A percentile compares a stretch with the other conserved stretches of the same genome.
Evolutionary conservation across 2,113 vertebrate species (phyloP).

Genomic region (Sprattus sprattus): DNA sequence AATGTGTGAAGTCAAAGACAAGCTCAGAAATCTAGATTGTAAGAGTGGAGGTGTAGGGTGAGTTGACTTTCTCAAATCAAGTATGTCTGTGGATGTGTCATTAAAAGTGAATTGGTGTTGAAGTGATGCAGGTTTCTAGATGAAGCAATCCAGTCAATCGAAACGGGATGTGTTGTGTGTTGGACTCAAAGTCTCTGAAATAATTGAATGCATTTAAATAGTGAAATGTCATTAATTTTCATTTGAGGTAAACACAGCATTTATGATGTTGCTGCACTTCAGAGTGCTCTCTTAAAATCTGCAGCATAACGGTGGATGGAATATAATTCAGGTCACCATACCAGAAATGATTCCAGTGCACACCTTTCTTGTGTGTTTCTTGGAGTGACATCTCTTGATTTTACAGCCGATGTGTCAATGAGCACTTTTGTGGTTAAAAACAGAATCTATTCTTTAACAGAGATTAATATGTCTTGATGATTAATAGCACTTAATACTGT

Average conservation of each 20-base stretch:
- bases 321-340: not conserved
- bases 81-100: not conserved
- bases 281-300: not conserved
- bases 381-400: too few species aligned
- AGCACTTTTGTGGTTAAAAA: too few species aligned
- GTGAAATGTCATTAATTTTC: slow-evolving; percentile 8
- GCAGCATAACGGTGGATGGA: not conserved
- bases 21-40: not conserved
- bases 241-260: not conserved
- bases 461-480: too few species aligned
- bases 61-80: not conserved
- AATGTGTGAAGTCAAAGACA: not conserved
- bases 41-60: not conserved
- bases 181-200: not conserved
- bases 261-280: slow-evolving; percentile 6
- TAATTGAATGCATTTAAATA: not conserved
- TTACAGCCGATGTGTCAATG: too few species aligned
- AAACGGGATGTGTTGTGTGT: not conserved
- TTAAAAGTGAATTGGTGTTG: not conserved
- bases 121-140: not conserved
- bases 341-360: not conserved
- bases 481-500: too few species aligned
- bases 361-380: too few species aligned
- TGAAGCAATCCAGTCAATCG: not conserved
- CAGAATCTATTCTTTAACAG: too few species aligned